These are phyloP conservation scores for Ommatoiulus sabulosus DNA, from an alignment of 2,888 invertebrate genomes.

Conservation along the genomic window DNA sequence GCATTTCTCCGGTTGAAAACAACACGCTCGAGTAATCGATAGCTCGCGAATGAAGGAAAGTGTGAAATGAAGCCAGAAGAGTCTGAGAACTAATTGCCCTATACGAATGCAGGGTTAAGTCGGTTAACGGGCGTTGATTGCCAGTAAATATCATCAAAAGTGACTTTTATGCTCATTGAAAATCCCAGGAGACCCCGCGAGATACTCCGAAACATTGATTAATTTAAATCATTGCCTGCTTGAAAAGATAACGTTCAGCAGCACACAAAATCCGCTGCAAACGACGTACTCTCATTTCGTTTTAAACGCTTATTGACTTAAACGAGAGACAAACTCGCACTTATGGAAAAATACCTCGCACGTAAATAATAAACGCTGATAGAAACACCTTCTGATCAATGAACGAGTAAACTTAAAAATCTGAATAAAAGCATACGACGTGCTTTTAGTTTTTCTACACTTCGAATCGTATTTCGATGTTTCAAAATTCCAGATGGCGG, in stretches of 20 bases:
- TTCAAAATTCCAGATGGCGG: too few relatives aligned
- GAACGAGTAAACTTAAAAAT: background rate
- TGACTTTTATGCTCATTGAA: background rate
- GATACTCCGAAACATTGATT: background rate
- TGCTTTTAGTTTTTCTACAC: too few relatives aligned
- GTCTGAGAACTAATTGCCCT: too few relatives aligned
- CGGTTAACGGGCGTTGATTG: background rate
- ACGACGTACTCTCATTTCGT: background rate
- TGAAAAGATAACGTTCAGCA: slow-evolving; percentile 14
- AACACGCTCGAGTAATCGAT: too few relatives aligned
- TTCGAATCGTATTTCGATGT: too few relatives aligned
- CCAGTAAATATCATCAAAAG: background rate
- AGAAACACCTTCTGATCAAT: background rate
- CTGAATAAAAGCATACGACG: too few relatives aligned
- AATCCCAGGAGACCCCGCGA: background rate
- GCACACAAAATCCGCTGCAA: background rate
- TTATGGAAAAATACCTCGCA: too few relatives aligned
- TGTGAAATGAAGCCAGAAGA: slow-evolving; percentile 13
- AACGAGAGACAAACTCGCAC: too few relatives aligned
- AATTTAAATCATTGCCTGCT: slow-evolving; percentile 34
- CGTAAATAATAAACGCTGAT: too few relatives aligned
- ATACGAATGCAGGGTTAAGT: background rate
- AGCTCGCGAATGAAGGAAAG: background rate
- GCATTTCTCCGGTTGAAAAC: too few relatives aligned
- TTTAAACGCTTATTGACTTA: background rate